Conservation (phyloP, 2,797 vertebrate species). For the Botia kubotai region DNA sequence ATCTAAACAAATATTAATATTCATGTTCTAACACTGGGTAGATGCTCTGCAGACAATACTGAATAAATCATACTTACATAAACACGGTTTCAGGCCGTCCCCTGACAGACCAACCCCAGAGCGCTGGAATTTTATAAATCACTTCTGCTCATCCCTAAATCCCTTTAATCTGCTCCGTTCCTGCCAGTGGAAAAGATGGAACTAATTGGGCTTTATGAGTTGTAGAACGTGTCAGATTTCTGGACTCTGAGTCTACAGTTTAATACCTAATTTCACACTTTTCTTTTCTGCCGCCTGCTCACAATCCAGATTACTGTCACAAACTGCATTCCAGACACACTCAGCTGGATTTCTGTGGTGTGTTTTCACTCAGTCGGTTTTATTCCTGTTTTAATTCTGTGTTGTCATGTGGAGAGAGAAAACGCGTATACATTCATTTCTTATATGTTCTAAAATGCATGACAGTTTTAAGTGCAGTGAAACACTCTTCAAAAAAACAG, state of each 20-base stretch:
- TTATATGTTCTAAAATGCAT: not conserved
- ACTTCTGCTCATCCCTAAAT: constrained; percentile 6
- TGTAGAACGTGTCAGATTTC: constrained; percentile 7
- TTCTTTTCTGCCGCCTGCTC: not conserved
- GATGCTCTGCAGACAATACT: constrained; percentile 28
- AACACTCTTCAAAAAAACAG: too few species aligned
- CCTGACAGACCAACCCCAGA: constrained; percentile 14
- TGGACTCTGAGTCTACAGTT: constrained; percentile 20
- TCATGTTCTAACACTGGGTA: constrained; percentile 51
- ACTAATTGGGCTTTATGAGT: constrained; percentile 3
- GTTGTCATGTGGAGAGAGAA: not conserved
- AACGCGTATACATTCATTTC: not conserved
- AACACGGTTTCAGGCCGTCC: constrained; percentile 23
- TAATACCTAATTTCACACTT: constrained; percentile 37
- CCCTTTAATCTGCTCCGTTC: constrained; percentile 17
- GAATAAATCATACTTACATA: constrained; percentile 54
- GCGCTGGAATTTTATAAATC: constrained; percentile 26
- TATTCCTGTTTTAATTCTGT: not conserved
- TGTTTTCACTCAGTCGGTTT: not conserved
- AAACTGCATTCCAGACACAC: constrained; percentile 16
- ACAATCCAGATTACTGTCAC: constrained; percentile 16
- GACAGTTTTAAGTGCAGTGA: not conserved
- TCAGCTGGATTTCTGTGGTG: not conserved
- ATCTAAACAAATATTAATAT: constrained; percentile 42
- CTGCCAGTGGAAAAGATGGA: constrained; percentile 18